Percentiles rank a stretch among this genome's conserved stretches.
Conservation (phyloP, 2,797 vertebrate species). For the Lagocephalus sceleratus region DNA sequence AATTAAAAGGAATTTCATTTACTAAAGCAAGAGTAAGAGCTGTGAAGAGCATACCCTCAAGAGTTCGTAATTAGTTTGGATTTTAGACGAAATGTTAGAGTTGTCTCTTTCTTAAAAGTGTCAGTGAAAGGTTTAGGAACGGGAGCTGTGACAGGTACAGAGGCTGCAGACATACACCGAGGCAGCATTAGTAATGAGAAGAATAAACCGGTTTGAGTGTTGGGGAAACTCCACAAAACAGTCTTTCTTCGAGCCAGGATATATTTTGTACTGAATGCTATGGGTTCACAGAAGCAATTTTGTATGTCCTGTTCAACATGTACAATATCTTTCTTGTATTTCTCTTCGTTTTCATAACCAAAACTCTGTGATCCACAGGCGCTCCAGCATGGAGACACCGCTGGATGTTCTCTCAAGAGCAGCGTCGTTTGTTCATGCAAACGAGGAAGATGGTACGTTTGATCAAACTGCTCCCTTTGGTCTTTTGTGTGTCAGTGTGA, state of each 20-base stretch:
- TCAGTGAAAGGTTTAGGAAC: neutral
- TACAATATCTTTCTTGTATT: neutral
- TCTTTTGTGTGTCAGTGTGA: constrained; percentile 12
- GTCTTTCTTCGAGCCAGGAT: no score
- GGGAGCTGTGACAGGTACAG: neutral
- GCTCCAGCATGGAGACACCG: constrained; percentile 94
- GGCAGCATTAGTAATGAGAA: no score
- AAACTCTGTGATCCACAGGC: constrained; percentile 68
- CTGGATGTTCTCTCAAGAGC: constrained; percentile 97
- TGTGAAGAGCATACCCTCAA: neutral
- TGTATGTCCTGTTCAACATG: constrained; percentile 4
- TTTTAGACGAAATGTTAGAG: constrained; percentile 2
- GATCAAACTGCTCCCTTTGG: neutral
- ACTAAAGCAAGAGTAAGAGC: no score
- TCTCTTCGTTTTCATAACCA: constrained; percentile 3
- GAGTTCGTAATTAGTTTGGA: constrained; percentile 3
- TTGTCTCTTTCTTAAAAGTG: no score
- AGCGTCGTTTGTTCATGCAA: constrained; percentile 93
- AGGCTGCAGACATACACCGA: neutral
- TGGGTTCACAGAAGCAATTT: no score
- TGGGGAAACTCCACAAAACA: no score
- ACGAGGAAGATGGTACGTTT: constrained; percentile 95
- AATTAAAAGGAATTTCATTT: constrained; percentile 4
- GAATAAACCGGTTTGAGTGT: no score
- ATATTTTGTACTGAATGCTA: no score